These are phyloP conservation scores for Asobara japonica DNA, from an alignment of 1,140 invertebrate species.

Conservation along the genomic window DNA sequence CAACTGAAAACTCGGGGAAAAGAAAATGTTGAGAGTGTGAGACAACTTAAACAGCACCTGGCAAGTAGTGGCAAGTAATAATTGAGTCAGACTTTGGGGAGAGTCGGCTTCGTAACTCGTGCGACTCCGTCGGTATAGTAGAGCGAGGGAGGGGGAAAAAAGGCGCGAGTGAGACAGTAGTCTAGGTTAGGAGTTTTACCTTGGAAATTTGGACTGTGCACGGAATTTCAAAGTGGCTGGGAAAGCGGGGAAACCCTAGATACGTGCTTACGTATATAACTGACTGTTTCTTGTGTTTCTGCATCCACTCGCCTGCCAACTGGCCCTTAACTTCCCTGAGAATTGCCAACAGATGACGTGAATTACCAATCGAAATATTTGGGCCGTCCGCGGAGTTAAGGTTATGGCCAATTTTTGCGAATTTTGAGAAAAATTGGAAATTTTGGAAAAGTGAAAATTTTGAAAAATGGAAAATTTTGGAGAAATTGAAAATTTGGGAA, in stretches of 20 bases:
- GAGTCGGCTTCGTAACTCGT: background rate
- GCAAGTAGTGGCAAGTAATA: constrained; percentile 15
- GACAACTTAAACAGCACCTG: constrained; percentile 16
- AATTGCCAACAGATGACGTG: constrained; percentile 7
- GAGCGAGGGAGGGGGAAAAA: background rate
- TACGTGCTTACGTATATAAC: constrained; percentile 13
- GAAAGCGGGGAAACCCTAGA: background rate
- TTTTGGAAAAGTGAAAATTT: too few species aligned
- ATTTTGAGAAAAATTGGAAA: too few species aligned
- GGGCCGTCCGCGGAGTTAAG: too few species aligned
- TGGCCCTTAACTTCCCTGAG: constrained; percentile 9
- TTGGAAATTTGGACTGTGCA: background rate
- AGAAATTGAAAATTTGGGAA: too few species aligned
- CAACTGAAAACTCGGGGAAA: background rate
- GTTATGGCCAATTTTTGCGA: too few species aligned
- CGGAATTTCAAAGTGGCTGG: background rate
- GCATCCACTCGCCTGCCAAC: background rate
- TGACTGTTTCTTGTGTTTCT: constrained; percentile 14
- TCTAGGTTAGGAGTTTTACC: background rate
- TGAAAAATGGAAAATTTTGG: too few species aligned
- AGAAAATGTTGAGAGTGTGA: constrained; percentile 2
- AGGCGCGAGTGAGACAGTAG: background rate
- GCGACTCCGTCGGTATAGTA: background rate
- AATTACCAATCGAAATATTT: background rate
- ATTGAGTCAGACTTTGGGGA: constrained; percentile 12